Conservation (phyloP, 2,888 invertebrate species). For the Hyposoter didymator region DNA sequence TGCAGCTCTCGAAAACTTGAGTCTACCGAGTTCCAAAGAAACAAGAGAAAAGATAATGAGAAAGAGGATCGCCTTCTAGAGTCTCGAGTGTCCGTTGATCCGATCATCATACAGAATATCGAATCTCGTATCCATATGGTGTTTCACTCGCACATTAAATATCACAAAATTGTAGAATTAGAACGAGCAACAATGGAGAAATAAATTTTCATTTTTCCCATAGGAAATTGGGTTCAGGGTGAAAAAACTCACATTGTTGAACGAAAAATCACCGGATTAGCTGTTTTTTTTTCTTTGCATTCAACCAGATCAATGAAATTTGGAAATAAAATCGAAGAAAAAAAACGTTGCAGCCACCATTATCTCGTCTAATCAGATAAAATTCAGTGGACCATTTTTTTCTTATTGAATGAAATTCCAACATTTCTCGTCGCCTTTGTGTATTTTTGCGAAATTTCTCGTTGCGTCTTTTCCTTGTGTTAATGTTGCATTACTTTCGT, state of each 20-base stretch:
- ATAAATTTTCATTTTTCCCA: background rate
- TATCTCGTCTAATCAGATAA: too few relatives aligned
- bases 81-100: constrained; percentile 63
- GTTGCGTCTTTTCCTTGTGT: background rate
- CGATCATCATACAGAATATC: constrained; percentile 46
- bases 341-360: too few relatives aligned
- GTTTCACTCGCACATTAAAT: background rate
- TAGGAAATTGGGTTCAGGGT: background rate
- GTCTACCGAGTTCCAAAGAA: constrained; percentile 8
- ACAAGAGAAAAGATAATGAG: constrained; percentile 57
- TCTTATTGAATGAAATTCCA: too few relatives aligned
- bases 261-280: too few relatives aligned
- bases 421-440: too few relatives aligned
- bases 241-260: too few relatives aligned
- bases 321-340: too few relatives aligned
- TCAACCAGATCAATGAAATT: too few relatives aligned
- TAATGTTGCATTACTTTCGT: constrained; percentile 12
- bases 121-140: constrained; percentile 41
- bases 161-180: background rate
- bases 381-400: too few relatives aligned
- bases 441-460: too few relatives aligned
- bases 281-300: too few relatives aligned
- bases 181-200: background rate
- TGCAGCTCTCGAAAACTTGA: constrained; percentile 37
- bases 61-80: constrained; percentile 53